Percentiles rank a stretch among this genome's conserved stretches.
Evolutionary conservation across 2,113 vertebrate genomes (phyloP).

Genomic region (Prolemur simus): DNA sequence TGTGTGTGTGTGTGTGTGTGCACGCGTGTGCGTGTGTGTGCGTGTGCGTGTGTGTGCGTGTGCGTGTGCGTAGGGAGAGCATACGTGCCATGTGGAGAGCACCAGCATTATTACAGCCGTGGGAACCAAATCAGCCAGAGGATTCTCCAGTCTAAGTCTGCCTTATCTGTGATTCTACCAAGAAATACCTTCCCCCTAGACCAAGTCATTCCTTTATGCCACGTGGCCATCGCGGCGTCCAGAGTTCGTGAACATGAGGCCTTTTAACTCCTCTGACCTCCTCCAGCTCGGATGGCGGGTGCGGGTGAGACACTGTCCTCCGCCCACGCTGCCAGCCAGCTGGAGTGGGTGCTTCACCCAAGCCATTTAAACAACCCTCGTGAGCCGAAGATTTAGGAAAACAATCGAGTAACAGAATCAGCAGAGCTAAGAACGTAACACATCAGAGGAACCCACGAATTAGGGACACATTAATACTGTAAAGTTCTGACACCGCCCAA

Average conservation of each 20-base stretch:
- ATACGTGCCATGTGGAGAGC: accelerated
- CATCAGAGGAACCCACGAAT: not conserved
- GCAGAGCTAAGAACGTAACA: not conserved
- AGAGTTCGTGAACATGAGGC: not conserved
- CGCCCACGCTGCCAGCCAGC: not conserved
- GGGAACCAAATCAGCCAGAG: not conserved
- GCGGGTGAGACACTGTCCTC: not conserved
- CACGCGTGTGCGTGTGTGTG: not conserved
- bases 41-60: too few species aligned
- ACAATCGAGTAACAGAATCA: not conserved
- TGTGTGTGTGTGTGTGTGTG: too few species aligned
- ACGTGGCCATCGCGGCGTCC: not conserved
- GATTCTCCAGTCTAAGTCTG: not conserved
- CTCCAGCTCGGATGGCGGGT: not conserved
- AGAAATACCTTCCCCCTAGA: not conserved
- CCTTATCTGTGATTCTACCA: not conserved
- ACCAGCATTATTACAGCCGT: accelerated
- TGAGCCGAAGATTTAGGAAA: not conserved
- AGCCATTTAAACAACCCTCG: not conserved
- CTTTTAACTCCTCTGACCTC: not conserved
- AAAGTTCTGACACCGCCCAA: not conserved
- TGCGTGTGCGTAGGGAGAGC: not conserved
- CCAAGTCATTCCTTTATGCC: not conserved
- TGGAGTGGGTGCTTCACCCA: not conserved
- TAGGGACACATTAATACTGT: not conserved